Conservation (phyloP, 1,140 invertebrate genomes). For the Drosophila auraria region DNA sequence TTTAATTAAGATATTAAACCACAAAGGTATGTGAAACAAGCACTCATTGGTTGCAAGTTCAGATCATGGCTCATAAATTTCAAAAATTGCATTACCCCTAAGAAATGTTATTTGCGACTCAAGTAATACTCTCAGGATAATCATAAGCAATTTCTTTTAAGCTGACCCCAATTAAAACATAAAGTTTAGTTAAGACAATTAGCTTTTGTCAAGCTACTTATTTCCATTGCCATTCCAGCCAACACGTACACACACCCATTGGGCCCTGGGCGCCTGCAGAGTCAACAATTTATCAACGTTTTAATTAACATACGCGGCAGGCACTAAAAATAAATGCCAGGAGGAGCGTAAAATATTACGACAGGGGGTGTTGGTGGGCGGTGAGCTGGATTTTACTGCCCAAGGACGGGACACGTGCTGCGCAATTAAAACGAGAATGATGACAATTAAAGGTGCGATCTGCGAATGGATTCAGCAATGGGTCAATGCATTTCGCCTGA, state of each 20-base stretch:
- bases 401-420: constrained; percentile 44
- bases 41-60: background rate
- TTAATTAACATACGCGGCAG: constrained; percentile 67
- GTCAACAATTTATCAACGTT: constrained; percentile 69
- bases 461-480: constrained; percentile 22
- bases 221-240: too few species aligned
- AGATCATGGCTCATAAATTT: background rate
- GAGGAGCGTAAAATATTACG: constrained; percentile 35
- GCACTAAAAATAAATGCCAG: constrained; percentile 44
- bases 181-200: constrained; percentile 14
- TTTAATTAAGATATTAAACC: too few species aligned
- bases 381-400: constrained; percentile 8
- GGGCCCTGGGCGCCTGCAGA: constrained; percentile 18
- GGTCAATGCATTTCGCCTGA: constrained; percentile 26
- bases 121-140: background rate
- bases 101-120: background rate
- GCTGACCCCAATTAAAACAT: constrained; percentile 2
- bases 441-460: constrained; percentile 67
- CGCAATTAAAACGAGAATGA: constrained; percentile 56
- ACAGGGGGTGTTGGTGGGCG: constrained; percentile 5
- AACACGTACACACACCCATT: constrained; percentile 17
- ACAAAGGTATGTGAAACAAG: too few species aligned
- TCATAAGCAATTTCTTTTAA: constrained; percentile 9
- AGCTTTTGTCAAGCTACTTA: constrained; percentile 3
- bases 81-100: background rate